These are phyloP conservation scores for Petrocephalus zakoni DNA, from an alignment of 2,113 vertebrate species.

Conservation along the genomic window DNA sequence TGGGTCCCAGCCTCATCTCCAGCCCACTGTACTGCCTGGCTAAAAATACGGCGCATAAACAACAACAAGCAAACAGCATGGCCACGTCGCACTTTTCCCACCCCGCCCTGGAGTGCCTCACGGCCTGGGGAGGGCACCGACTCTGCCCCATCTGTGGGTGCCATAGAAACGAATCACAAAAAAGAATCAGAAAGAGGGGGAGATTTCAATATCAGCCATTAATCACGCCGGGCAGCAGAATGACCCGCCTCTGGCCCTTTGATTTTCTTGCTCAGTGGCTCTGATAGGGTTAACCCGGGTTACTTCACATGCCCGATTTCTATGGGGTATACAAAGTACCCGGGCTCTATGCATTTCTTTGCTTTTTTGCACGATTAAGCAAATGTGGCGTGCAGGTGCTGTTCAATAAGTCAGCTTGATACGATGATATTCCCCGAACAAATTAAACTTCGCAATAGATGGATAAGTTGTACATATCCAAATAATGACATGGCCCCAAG, in stretches of 20 bases:
- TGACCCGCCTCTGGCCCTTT: not conserved
- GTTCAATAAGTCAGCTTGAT: constrained; percentile 53
- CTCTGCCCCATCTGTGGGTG: not conserved
- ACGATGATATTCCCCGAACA: constrained; percentile 65
- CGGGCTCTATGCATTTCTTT: constrained; percentile 57
- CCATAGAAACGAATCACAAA: constrained; percentile 9
- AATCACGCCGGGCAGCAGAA: constrained; percentile 7
- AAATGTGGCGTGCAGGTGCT: constrained; percentile 66
- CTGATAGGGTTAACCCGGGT: constrained; percentile 51
- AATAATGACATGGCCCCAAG: constrained; percentile 34
- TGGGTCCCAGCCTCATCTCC: not conserved
- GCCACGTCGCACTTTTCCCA: not conserved
- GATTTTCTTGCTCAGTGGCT: constrained; percentile 38
- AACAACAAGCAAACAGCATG: constrained; percentile 6
- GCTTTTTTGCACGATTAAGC: constrained; percentile 69
- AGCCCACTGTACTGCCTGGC: not conserved
- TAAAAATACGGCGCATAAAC: constrained; percentile 16
- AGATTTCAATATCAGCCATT: constrained; percentile 25
- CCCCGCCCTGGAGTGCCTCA: not conserved
- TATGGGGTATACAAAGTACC: constrained; percentile 45
- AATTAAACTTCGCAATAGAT: constrained; percentile 63
- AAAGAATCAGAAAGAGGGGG: not conserved
- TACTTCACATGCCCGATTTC: constrained; percentile 58
- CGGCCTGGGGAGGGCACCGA: not conserved
- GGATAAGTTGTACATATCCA: constrained; percentile 49